Evolutionary conservation across 2,797 vertebrate genomes (phyloP).

Genomic region (Borostomias antarcticus): DNA sequence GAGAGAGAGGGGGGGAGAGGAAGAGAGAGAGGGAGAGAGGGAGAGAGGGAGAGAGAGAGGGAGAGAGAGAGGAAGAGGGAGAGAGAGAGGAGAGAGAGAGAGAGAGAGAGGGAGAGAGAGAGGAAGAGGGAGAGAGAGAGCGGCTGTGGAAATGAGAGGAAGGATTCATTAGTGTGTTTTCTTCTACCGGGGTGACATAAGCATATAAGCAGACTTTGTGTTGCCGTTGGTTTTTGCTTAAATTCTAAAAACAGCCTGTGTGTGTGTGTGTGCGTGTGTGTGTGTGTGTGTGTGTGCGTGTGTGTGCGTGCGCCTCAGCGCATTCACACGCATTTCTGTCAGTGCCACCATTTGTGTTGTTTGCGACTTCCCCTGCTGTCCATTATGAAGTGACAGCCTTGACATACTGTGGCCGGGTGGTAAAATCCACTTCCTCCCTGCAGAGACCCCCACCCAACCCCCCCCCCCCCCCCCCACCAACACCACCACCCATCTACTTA

Average conservation of each 20-base stretch:
- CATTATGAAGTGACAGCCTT: constrained; percentile 66
- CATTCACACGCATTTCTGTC: no score
- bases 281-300: constrained; percentile 2
- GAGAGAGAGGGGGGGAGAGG: no score
- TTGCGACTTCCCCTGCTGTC: constrained; percentile 60
- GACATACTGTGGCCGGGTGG: constrained; percentile 66
- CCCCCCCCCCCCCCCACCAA: no score
- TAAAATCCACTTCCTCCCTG: constrained; percentile 68
- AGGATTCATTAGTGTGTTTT: constrained; percentile 19
- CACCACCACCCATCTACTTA: constrained; percentile 69
- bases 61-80: not conserved
- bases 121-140: no score
- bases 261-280: constrained; percentile 3
- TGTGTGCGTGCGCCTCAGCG: constrained; percentile 9
- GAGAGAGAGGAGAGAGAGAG: constrained; percentile 2
- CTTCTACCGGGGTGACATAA: not conserved
- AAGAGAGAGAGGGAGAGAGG: no score
- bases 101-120: not conserved
- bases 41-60: no score
- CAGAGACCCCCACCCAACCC: constrained; percentile 54
- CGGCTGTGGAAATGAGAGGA: constrained; percentile 14
- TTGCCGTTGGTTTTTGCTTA: not conserved
- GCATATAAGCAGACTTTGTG: not conserved
- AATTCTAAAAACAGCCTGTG: not conserved
- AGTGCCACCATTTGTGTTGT: no score